A percentile compares a stretch with the other conserved stretches of the same genome.
Conservation (phyloP, 2,888 invertebrate genomes). For the Andrena hattorfiana region DNA sequence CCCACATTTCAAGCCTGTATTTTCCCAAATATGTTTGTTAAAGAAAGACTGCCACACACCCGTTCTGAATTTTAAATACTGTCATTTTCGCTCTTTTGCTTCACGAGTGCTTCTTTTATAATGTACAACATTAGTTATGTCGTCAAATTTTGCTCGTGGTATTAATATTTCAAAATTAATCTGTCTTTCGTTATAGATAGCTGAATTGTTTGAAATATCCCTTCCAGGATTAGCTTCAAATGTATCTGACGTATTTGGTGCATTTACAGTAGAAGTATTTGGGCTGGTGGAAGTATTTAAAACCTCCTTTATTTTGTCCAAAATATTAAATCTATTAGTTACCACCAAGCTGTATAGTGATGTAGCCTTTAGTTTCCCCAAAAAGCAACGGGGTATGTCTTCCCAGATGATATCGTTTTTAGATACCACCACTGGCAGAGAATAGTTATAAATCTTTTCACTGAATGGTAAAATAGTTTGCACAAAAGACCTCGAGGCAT, state of each 20-base stretch:
- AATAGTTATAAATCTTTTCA: neutral
- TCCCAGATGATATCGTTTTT: neutral
- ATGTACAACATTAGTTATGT: neutral
- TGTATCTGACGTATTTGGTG: neutral
- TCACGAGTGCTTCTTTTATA: conserved; percentile 2
- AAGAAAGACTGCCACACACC: neutral
- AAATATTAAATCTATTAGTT: neutral
- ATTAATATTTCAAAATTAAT: conserved; percentile 3
- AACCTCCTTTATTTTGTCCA: conserved; percentile 1
- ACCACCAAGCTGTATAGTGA: neutral
- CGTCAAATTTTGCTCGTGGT: neutral
- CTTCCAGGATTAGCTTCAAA: neutral
- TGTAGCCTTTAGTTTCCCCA: neutral
- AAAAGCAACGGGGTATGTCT: neutral
- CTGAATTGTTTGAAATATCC: neutral
- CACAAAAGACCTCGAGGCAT: neutral
- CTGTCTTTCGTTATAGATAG: neutral
- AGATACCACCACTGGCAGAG: neutral
- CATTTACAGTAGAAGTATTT: neutral
- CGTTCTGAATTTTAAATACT: neutral
- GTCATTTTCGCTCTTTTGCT: neutral
- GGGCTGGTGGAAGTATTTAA: neutral
- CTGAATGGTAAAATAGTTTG: neutral
- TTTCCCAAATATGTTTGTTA: neutral
- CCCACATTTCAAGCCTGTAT: neutral